Evolutionary conservation across 2,113 vertebrate genomes (phyloP), one percentile per base, ranked within the genome.

Genomic region (Sinocyclocheilus rhinocerous): DNA sequence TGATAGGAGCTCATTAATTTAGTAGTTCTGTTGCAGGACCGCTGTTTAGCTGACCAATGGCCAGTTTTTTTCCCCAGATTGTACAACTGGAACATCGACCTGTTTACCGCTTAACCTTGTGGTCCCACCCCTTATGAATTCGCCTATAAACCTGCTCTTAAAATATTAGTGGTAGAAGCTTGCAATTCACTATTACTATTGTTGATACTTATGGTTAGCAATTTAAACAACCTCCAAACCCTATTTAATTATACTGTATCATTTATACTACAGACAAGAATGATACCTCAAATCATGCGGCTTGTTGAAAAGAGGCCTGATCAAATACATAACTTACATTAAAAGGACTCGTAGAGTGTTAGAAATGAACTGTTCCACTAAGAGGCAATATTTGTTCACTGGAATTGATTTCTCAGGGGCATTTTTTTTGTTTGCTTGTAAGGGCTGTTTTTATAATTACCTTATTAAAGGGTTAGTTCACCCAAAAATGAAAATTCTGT

Each of bases 1-100:
- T 55, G 81, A 85, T 75, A 61, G 85, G 72, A 86, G 48, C 85
- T 42, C 26, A 83, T 84, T 88, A 89, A 92, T 92, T 89, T 88
- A 88, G 76, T 77, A 87, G 70, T 52, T 83, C 85, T 79, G 84
- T 90, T 88, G 45, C 70, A 67, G 63, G 59, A 89, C 73, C 55
- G 16, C 80, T 48, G 81, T 90, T 90, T 81, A 22, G 52, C 73
- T 87, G 86, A 89, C 87, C 87, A 85, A 29, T 59, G 61, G 87
- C 67, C 78, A 83, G 29, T 87, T 91, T 90, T 85, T 89, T 61
- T 77, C 77, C 26, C 12, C 20, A 13, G 69, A 75, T 26, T 65
- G 59, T 73, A 22, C 50, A 18, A 29, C 70, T 67, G 20, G 76
- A 65, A 24, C 72, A n/a, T 79, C 77, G 73, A 26, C 69, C 61